These are phyloP conservation scores for Ibidorhyncha struthersii DNA, from an alignment of 2,113 vertebrate genomes.

Conservation along the genomic window DNA sequence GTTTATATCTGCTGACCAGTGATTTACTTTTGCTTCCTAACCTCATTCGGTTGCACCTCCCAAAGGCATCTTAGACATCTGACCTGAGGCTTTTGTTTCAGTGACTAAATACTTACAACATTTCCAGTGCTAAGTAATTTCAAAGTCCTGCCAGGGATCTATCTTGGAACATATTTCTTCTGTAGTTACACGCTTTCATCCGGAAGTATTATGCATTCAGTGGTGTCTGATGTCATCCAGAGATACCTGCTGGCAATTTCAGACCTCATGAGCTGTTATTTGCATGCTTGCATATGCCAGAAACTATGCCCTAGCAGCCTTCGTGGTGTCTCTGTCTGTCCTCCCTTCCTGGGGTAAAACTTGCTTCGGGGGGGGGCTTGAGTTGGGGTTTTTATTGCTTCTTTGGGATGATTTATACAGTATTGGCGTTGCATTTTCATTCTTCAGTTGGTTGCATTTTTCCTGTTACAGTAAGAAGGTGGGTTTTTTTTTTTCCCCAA, in stretches of 20 bases:
- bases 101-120: conserved; percentile 20
- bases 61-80: conserved; percentile 51
- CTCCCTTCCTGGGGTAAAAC: neutral
- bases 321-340: neutral
- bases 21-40: conserved; percentile 59
- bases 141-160: conserved; percentile 55
- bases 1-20: conserved; percentile 40
- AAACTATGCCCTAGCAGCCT: conserved; percentile 45
- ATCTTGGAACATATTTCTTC: conserved; percentile 60
- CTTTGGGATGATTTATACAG: neutral
- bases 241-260: conserved; percentile 45
- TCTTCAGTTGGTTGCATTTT: neutral
- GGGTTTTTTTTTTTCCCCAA: fast-evolving
- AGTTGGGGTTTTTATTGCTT: neutral
- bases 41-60: conserved; percentile 38
- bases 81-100: conserved; percentile 62
- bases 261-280: conserved; percentile 32
- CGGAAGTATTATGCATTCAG: conserved; percentile 55
- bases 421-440: neutral
- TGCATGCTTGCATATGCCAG: conserved; percentile 37
- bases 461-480: neutral
- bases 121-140: conserved; percentile 50
- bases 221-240: conserved; percentile 35
- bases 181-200: conserved; percentile 46
- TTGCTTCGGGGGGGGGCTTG: neutral